Evolutionary conservation across 1,140 invertebrate species (phyloP), one percentile per base, ranked within the genome.

Genomic region (Scaptomyza montana): DNA sequence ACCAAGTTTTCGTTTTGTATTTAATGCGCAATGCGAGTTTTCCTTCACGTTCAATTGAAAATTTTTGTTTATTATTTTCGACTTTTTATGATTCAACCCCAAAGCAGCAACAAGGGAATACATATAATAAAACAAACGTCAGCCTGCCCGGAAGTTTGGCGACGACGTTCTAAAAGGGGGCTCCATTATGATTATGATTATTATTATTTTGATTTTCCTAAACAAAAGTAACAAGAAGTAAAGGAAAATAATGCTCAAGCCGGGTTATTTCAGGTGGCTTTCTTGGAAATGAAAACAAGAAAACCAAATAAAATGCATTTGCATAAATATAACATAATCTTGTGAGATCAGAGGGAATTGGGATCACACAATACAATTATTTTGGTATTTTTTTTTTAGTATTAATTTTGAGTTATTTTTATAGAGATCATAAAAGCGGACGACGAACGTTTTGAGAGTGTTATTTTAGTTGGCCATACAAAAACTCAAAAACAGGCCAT

Each of bases 21-120:
- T 75, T 87, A 87, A 82, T 89, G 84, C 74, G 62, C 76, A 45
- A 47, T 82, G 87, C 82, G 84, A 78, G 84, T 86, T 87, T 87
- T 89, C 64, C 84, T 87, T 89, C 84, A 87, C 84, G 84, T 89
- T 87, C 84, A 89, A 87, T 87, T 87, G 84, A 87, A 89, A 62
- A 67, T 72, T 80, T 84, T 87, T 87, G 84, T 87, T 87, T 87
- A 87, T 87, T 87, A 87, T 87, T 87, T 87, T 89, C 67, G 68
- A 84, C 62, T 87, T 84, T 87, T 84, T 87, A 87, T 87, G 84
- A 89, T 87, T 87, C 89, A 84, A 87, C 84, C 84, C 84, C 84
- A 87, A 59, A 74, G 12, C 36, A 61, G 41, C 56, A 13, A 47
- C 21, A 39, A 43, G 21, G 13, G 36, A 13, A 12, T 9, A 53